Conservation (phyloP, 2,113 vertebrate species). For the Coregonus clupeaformis region DNA sequence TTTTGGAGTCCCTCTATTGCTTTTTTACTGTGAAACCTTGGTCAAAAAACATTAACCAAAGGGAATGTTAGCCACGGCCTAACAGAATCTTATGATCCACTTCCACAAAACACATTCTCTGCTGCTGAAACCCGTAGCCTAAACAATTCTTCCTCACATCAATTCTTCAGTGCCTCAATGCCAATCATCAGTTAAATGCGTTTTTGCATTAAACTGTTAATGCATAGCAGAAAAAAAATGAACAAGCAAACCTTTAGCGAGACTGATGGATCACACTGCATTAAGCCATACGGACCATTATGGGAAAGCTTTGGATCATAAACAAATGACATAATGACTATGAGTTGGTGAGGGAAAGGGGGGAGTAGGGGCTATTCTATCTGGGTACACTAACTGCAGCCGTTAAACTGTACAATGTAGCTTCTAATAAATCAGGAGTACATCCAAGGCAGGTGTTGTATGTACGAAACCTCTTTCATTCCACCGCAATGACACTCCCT, state of each 20-base stretch:
- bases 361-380: slow-evolving; percentile 35
- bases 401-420: slow-evolving; percentile 35
- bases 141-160: not conserved
- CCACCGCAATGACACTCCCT: not conserved
- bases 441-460: slow-evolving; percentile 18
- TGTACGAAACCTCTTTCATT: slow-evolving; percentile 10
- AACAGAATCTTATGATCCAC: slow-evolving; percentile 34
- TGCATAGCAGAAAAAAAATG: slow-evolving; percentile 44
- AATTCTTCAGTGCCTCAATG: slow-evolving; percentile 50
- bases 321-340: slow-evolving; percentile 66
- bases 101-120: slow-evolving; percentile 31
- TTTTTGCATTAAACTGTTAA: slow-evolving; percentile 41
- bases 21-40: slow-evolving; percentile 13
- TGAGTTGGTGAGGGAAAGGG: slow-evolving; percentile 44
- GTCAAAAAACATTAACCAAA: slow-evolving; percentile 20
- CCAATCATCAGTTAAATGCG: slow-evolving; percentile 54
- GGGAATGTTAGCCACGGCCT: slow-evolving; percentile 23
- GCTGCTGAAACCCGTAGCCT: slow-evolving; percentile 46
- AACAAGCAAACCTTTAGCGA: slow-evolving; percentile 56
- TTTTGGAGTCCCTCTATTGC: slow-evolving; percentile 2
- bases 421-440: slow-evolving; percentile 52
- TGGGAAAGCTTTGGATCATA: slow-evolving; percentile 61
- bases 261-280: slow-evolving; percentile 57
- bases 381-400: slow-evolving; percentile 51
- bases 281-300: slow-evolving; percentile 61